These are phyloP conservation scores for Spisula solida DNA, from an alignment of 2,888 invertebrate genomes.

Conservation along the genomic window DNA sequence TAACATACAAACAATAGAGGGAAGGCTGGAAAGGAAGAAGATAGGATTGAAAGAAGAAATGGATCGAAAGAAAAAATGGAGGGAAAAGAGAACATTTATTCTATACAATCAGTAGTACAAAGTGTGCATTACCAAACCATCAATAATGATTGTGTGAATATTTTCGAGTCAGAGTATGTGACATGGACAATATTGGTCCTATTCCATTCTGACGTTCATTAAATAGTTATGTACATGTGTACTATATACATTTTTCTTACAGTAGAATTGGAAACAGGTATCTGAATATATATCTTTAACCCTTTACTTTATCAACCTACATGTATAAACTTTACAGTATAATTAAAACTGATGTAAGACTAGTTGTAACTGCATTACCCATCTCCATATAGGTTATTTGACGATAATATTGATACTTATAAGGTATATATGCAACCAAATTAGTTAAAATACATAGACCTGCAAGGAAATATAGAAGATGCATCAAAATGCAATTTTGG, in stretches of 20 bases:
- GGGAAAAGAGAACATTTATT: background rate
- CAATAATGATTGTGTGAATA: background rate
- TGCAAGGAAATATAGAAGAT: background rate
- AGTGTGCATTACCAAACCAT: background rate
- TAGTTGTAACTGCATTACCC: background rate
- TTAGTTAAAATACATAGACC: background rate
- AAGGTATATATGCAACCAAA: too few relatives aligned
- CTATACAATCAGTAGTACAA: background rate
- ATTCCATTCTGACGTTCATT: background rate
- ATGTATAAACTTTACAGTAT: background rate
- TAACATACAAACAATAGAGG: conserved; percentile 16
- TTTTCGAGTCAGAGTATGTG: background rate
- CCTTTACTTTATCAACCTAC: background rate
- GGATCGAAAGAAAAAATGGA: background rate
- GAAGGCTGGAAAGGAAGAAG: conserved; percentile 9
- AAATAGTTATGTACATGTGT: background rate
- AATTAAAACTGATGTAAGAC: background rate
- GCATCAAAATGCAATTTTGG: background rate
- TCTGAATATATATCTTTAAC: too few relatives aligned
- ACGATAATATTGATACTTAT: too few relatives aligned
- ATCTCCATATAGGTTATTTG: too few relatives aligned
- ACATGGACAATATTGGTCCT: background rate
- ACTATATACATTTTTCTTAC: too few relatives aligned
- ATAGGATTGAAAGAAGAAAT: background rate
- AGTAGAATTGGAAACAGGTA: too few relatives aligned